A percentile compares a stretch with the other conserved stretches of the same genome.
These are phyloP conservation scores for Actias luna DNA, from an alignment of 2,888 invertebrate genomes.

Conservation along the genomic window DNA sequence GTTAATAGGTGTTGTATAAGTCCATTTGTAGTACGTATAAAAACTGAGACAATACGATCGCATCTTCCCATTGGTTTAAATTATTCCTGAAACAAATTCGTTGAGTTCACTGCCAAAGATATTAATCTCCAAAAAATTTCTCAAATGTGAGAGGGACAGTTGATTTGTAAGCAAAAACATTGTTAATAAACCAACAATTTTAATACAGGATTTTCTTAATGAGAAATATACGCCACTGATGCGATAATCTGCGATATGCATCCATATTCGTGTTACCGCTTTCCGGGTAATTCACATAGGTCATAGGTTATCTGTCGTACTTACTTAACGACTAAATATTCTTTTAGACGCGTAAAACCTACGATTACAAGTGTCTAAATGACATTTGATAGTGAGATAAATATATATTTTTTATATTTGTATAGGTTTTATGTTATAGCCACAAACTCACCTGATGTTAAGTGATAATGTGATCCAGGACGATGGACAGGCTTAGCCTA, in stretches of 20 bases:
- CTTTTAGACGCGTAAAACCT: neutral
- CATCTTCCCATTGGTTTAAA: neutral
- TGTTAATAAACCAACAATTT: neutral
- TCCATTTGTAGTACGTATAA: too few relatives aligned
- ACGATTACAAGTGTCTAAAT: neutral
- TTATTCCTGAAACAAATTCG: neutral
- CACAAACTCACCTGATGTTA: too few relatives aligned
- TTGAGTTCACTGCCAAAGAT: neutral
- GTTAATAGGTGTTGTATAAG: too few relatives aligned
- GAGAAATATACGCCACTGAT: neutral
- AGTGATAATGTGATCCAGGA: too few relatives aligned
- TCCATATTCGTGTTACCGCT: neutral
- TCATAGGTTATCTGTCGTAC: neutral
- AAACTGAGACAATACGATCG: too few relatives aligned
- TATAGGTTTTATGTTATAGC: too few relatives aligned
- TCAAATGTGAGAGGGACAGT: neutral
- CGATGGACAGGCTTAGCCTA: too few relatives aligned
- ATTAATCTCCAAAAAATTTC: neutral
- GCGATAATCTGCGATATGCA: neutral
- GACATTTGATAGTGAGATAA: too few relatives aligned
- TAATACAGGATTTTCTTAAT: neutral
- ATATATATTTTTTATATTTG: too few relatives aligned
- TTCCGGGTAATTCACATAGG: neutral
- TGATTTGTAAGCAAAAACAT: neutral
- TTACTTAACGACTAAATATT: neutral